Evolutionary conservation across 2,888 invertebrate species (phyloP).

Genomic region (Hyalella azteca): DNA sequence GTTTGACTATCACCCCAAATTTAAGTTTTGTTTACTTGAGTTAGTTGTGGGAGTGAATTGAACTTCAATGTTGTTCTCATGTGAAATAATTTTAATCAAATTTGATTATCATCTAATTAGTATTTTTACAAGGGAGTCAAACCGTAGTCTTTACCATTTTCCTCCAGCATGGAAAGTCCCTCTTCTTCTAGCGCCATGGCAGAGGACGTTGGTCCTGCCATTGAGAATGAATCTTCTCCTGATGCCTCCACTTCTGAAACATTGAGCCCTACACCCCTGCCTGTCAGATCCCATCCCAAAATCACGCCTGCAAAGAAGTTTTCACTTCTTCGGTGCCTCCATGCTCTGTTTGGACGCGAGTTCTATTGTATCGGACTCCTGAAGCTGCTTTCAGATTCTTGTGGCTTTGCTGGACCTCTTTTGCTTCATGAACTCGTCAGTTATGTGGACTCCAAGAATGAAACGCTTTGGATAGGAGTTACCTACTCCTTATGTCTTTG

Average conservation of each 20-base stretch:
- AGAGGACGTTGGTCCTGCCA: too few relatives aligned
- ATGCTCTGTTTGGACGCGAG: slow-evolving; percentile 77
- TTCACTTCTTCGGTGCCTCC: slow-evolving; percentile 73
- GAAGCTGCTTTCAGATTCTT: slow-evolving; percentile 80
- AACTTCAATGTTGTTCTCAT: too few relatives aligned
- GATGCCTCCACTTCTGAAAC: neutral
- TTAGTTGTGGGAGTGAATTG: too few relatives aligned
- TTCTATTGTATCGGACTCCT: slow-evolving; percentile 85
- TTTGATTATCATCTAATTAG: too few relatives aligned
- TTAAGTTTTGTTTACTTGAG: too few relatives aligned
- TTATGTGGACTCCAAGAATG: slow-evolving; percentile 76
- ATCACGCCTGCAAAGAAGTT: neutral
- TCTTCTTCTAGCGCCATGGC: too few relatives aligned
- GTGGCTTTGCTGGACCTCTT: slow-evolving; percentile 88
- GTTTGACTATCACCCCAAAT: too few relatives aligned
- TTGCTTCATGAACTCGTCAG: slow-evolving; percentile 81
- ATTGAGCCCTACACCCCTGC: neutral
- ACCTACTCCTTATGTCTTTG: slow-evolving; percentile 74
- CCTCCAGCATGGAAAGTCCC: too few relatives aligned
- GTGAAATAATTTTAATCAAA: too few relatives aligned
- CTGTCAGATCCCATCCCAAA: neutral
- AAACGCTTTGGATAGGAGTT: slow-evolving; percentile 68
- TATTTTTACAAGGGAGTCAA: too few relatives aligned
- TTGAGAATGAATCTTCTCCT: neutral
- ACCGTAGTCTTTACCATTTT: too few relatives aligned